Percentiles rank a stretch among this genome's conserved stretches.
phyloP scores from a whole-genome alignment of 2,888 invertebrate genomes.

The Nowickia ferox region DNA sequence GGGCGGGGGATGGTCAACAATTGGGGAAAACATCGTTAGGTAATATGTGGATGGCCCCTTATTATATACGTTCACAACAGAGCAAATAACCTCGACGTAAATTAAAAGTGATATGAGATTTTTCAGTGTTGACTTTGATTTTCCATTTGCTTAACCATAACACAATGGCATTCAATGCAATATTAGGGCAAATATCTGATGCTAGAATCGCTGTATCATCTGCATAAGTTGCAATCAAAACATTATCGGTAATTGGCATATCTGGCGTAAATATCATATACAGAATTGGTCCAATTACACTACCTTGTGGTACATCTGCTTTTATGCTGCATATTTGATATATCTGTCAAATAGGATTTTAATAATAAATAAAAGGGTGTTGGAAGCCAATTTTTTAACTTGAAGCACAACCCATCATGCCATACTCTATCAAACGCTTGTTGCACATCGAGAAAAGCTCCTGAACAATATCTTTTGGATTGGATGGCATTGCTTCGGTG shows the following conservation, averaged over 20 bases:
- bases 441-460: no score
- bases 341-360: conserved; percentile 7
- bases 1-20: no score
- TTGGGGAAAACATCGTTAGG: no score
- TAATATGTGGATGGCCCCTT: no score
- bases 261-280: not conserved
- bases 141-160: no score
- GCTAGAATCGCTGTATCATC: not conserved
- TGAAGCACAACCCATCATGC: not conserved
- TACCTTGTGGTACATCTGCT: not conserved
- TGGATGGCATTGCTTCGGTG: not conserved
- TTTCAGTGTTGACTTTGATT: no score
- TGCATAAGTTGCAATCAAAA: not conserved
- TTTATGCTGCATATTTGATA: not conserved
- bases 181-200: not conserved
- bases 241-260: not conserved
- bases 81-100: no score
- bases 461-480: no score
- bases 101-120: no score
- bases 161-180: no score
- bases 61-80: no score
- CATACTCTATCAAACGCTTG: conserved; percentile 15
- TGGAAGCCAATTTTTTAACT: conserved; percentile 8
- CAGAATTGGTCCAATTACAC: not conserved
- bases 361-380: not conserved